These are phyloP conservation scores for Anthopleura sola DNA, from an alignment of 64 coral and sea anemone species.

Conservation along the genomic window DNA sequence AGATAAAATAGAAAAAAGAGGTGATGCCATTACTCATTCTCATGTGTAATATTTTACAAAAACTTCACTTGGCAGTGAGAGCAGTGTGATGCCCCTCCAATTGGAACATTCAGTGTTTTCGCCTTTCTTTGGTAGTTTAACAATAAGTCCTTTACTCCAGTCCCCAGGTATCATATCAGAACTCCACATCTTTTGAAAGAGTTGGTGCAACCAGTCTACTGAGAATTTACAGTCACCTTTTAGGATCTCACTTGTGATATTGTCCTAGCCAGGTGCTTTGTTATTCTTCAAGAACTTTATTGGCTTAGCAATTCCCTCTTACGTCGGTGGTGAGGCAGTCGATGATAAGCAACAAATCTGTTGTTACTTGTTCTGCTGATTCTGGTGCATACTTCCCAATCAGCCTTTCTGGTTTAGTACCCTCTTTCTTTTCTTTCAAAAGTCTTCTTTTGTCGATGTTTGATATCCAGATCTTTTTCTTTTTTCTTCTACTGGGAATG, in stretches of 20 bases:
- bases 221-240: background rate
- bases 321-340: background rate
- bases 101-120: slow-evolving; percentile 31
- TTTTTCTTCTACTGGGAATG: background rate
- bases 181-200: slow-evolving; percentile 45
- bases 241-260: slow-evolving; percentile 10
- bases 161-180: slow-evolving; percentile 25
- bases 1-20: background rate
- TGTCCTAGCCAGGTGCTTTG: background rate
- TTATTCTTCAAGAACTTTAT: no score
- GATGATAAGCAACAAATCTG: no score
- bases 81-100: slow-evolving; percentile 40
- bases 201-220: background rate
- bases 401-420: slow-evolving; percentile 14
- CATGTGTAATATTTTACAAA: slow-evolving; percentile 6
- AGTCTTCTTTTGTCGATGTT: background rate
- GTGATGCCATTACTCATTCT: slow-evolving; percentile 7
- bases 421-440: background rate
- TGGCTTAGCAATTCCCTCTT: no score
- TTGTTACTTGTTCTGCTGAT: no score
- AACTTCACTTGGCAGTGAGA: slow-evolving; percentile 40
- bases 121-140: slow-evolving; percentile 41
- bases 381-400: slow-evolving; percentile 4
- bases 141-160: slow-evolving; percentile 30
- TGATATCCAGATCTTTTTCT: background rate